A percentile compares a stretch with the other conserved stretches of the same genome.
Evolutionary conservation across 1,140 invertebrate genomes (phyloP).

Genomic region (Drusus annulatus): DNA sequence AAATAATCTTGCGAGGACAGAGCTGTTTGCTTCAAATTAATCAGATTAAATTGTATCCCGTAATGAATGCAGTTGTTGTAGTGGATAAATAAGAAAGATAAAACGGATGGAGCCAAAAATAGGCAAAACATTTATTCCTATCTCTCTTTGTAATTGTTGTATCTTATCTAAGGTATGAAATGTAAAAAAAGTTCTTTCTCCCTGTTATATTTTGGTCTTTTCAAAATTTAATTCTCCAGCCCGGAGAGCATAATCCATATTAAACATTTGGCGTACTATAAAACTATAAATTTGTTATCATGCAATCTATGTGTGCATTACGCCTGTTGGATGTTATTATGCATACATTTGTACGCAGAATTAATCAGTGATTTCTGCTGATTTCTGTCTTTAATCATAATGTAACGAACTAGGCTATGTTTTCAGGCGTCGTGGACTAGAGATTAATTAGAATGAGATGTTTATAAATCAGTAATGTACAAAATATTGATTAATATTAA

Average conservation of each 20-base stretch:
- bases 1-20: conserved; percentile 8
- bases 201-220: conserved; percentile 1
- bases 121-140: conserved; percentile 12
- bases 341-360: too few relatives aligned
- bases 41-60: too few relatives aligned
- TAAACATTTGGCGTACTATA: background rate
- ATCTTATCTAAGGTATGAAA: conserved; percentile 29
- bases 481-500: conserved; percentile 24
- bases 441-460: conserved; percentile 41
- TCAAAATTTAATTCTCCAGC: conserved; percentile 9
- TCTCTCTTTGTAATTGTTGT: conserved; percentile 16
- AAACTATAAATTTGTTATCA: background rate
- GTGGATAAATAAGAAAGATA: too few relatives aligned
- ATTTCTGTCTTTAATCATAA: conserved; percentile 11
- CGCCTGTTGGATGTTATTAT: background rate
- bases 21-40: conserved; percentile 25
- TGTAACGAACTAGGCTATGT: background rate
- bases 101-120: conserved; percentile 10
- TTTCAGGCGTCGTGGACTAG: conserved; percentile 2
- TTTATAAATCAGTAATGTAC: conserved; percentile 40
- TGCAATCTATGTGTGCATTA: background rate
- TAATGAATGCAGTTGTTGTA: too few relatives aligned
- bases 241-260: background rate
- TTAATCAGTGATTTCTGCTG: background rate
- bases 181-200: background rate